These are phyloP conservation scores for Heliconius sara DNA, from an alignment of 2,888 invertebrate species.

Conservation along the genomic window DNA sequence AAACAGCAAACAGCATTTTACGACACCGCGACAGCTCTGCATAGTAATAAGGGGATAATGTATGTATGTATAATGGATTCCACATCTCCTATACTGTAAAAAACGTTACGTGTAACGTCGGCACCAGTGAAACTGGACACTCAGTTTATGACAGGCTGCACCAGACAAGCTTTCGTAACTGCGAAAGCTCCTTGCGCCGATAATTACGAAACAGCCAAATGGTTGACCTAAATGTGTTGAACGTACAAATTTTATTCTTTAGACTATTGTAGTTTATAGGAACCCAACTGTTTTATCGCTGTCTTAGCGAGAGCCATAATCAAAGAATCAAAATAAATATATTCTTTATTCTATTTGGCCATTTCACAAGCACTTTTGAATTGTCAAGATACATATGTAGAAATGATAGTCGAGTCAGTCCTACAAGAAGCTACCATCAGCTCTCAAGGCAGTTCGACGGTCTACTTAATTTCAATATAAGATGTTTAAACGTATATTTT, in stretches of 20 bases:
- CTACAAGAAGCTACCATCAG: too few relatives aligned
- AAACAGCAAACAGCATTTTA: slow-evolving; percentile 15
- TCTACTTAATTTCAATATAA: too few relatives aligned
- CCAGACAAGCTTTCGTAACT: slow-evolving; percentile 11
- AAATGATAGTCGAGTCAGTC: too few relatives aligned
- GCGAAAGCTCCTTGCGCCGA: slow-evolving; percentile 3
- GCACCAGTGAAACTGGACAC: slow-evolving; percentile 7
- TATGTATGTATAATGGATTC: slow-evolving; percentile 15
- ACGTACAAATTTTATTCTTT: neutral
- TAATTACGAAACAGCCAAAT: slow-evolving; percentile 10
- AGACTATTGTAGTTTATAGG: neutral
- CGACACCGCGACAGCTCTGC: slow-evolving; percentile 21
- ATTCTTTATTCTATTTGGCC: too few relatives aligned
- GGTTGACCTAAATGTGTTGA: neutral
- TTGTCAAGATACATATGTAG: too few relatives aligned
- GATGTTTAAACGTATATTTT: too few relatives aligned
- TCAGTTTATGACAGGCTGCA: slow-evolving; percentile 1
- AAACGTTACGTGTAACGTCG: neutral
- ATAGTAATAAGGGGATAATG: slow-evolving; percentile 14
- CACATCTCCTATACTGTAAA: slow-evolving; percentile 13
- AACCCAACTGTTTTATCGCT: neutral
- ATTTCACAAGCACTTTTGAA: too few relatives aligned
- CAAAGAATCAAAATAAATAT: neutral
- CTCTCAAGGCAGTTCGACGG: too few relatives aligned
- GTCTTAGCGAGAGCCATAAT: neutral